phyloP scores from a whole-genome alignment of 1,140 invertebrate species.

The Lutraria rhynchaena region DNA sequence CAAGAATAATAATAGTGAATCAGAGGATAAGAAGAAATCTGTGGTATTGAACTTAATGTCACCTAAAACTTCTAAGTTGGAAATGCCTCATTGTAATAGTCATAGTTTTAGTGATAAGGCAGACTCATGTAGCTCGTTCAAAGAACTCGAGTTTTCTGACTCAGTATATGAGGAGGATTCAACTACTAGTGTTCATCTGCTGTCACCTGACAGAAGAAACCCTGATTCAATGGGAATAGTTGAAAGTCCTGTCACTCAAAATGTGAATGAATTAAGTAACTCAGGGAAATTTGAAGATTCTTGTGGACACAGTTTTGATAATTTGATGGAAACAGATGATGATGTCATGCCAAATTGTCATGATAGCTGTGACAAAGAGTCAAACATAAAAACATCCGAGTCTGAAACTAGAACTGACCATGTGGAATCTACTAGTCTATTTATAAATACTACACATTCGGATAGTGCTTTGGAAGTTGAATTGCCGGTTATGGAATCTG shows the following conservation, averaged over 20 bases:
- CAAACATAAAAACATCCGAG: neutral
- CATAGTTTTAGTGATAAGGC: neutral
- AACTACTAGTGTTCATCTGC: constrained; percentile 44
- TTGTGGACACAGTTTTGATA: neutral
- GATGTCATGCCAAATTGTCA: constrained; percentile 5
- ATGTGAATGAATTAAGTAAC: constrained; percentile 10
- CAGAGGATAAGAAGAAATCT: constrained; percentile 13
- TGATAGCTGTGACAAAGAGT: neutral
- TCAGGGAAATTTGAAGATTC: constrained; percentile 12
- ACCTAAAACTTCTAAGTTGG: constrained; percentile 7
- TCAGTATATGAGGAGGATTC: constrained; percentile 30
- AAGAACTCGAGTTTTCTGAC: constrained; percentile 26
- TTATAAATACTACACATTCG: neutral
- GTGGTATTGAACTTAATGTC: constrained; percentile 4
- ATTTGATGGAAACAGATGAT: constrained; percentile 1
- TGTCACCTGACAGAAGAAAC: constrained; percentile 49
- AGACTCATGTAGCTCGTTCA: constrained; percentile 18
- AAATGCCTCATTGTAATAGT: constrained; percentile 16
- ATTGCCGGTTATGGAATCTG: neutral
- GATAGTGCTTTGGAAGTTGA: constrained; percentile 7
- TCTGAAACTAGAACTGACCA: neutral
- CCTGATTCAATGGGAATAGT: constrained; percentile 50
- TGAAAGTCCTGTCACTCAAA: constrained; percentile 27
- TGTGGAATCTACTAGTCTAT: neutral
- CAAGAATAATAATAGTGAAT: constrained; percentile 8